Conservation (phyloP, 1,140 invertebrate species). For the Drosophila jambulina region DNA sequence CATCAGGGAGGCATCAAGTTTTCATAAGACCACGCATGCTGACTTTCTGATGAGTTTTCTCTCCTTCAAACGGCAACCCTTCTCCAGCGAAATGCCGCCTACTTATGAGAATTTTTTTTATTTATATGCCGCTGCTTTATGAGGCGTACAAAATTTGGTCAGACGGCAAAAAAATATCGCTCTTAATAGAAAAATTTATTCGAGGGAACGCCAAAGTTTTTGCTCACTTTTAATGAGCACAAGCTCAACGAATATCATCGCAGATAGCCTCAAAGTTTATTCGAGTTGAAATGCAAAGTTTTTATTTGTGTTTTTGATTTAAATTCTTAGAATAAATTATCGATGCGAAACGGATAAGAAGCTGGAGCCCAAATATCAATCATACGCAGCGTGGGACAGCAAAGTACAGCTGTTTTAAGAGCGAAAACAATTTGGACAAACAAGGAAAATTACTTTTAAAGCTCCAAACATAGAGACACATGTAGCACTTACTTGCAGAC, state of each 20-base stretch:
- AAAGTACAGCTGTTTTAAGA: slow-evolving; percentile 49
- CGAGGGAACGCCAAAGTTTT: slow-evolving; percentile 25
- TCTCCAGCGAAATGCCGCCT: slow-evolving; percentile 4
- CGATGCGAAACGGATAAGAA: slow-evolving; percentile 22
- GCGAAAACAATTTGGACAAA: slow-evolving; percentile 58
- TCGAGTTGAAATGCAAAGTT: slow-evolving; percentile 25
- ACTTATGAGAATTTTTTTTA: slow-evolving; percentile 47
- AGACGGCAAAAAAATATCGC: slow-evolving; percentile 7
- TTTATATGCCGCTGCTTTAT: slow-evolving; percentile 52
- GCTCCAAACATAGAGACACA: slow-evolving; percentile 55
- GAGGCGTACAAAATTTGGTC: slow-evolving; percentile 56
- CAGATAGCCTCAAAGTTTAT: slow-evolving; percentile 26
- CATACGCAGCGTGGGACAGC: slow-evolving; percentile 44
- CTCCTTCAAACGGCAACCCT: slow-evolving; percentile 31
- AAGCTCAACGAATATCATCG: slow-evolving; percentile 8
- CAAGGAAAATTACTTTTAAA: slow-evolving; percentile 76
- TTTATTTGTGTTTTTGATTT: slow-evolving; percentile 20
- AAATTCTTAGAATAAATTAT: slow-evolving; percentile 31
- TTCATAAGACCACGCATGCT: slow-evolving; percentile 77
- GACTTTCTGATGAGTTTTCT: slow-evolving; percentile 74
- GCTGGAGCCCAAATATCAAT: slow-evolving; percentile 58
- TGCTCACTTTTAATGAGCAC: slow-evolving; percentile 28
- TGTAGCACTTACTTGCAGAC: slow-evolving; percentile 57
- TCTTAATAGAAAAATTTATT: slow-evolving; percentile 70
- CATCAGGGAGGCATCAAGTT: slow-evolving; percentile 76